These are phyloP conservation scores for Calosoma granatense DNA, from an alignment of 1,140 invertebrate species.

Conservation along the genomic window DNA sequence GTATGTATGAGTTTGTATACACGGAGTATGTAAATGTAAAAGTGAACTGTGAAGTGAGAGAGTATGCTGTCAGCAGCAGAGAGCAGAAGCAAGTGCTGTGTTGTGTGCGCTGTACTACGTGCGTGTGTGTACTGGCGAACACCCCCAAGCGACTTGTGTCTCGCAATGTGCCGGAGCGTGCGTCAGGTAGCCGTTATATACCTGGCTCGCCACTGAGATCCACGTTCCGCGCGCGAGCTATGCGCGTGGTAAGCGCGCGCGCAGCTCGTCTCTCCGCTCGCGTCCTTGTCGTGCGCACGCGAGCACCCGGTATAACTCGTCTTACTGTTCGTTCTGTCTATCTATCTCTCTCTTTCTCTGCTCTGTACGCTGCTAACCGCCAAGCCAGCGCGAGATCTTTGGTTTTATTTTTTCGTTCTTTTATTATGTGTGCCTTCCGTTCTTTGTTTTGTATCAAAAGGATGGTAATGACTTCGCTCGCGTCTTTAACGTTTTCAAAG, in stretches of 20 bases:
- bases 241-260: neutral
- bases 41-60: neutral
- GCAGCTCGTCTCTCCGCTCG: neutral
- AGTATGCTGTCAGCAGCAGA: no score
- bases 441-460: neutral
- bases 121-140: neutral
- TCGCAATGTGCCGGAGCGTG: neutral
- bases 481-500: neutral
- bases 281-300: neutral
- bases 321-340: no score
- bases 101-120: no score
- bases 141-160: neutral
- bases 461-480: neutral
- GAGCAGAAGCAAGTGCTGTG: no score
- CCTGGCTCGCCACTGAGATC: neutral
- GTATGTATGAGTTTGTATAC: no score
- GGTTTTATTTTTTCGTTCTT: neutral
- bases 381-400: neutral
- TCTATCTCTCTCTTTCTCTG: neutral
- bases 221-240: conserved; percentile 1
- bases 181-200: neutral
- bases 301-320: neutral
- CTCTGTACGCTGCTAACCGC: neutral
- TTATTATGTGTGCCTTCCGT: neutral
- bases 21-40: no score